These are phyloP conservation scores for Podarcis siculus DNA, from an alignment of 2,797 vertebrate genomes.

Conservation along the genomic window DNA sequence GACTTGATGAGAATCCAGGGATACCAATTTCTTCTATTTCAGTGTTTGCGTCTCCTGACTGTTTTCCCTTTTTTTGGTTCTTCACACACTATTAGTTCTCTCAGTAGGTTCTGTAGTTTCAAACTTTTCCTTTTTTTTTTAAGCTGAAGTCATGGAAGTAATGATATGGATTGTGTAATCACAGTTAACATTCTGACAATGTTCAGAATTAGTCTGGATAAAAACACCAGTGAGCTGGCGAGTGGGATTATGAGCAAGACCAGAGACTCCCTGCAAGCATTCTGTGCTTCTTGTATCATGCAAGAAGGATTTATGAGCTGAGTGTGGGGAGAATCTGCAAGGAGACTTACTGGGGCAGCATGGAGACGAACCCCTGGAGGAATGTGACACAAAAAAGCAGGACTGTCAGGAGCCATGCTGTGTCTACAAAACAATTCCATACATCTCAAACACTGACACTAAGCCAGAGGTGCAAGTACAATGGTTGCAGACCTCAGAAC, in stretches of 20 bases:
- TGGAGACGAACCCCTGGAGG: constrained; percentile 26
- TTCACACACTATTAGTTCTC: background rate
- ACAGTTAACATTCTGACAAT: background rate
- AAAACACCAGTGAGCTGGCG: constrained; percentile 5
- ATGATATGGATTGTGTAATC: background rate
- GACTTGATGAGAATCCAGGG: constrained; percentile 9
- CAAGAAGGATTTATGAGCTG: constrained; percentile 46
- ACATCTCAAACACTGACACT: too few relatives aligned
- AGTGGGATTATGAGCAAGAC: background rate
- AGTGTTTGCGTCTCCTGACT: background rate
- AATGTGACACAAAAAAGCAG: too few relatives aligned
- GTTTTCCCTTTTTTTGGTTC: background rate
- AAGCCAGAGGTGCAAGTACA: too few relatives aligned
- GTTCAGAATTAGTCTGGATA: background rate
- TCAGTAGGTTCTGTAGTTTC: background rate
- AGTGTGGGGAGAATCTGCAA: constrained; percentile 12
- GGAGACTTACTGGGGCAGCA: constrained; percentile 1
- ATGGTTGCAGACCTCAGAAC: too few relatives aligned
- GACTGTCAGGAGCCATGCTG: too few relatives aligned
- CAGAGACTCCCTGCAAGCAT: background rate
- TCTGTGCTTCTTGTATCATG: background rate
- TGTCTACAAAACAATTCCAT: too few relatives aligned
- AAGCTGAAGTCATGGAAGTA: background rate
- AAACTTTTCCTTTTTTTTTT: background rate
- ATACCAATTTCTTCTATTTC: background rate